Percentiles rank a stretch among this genome's conserved stretches.
These are phyloP conservation scores for Euphydryas editha DNA, from an alignment of 2,888 invertebrate species.

Conservation along the genomic window DNA sequence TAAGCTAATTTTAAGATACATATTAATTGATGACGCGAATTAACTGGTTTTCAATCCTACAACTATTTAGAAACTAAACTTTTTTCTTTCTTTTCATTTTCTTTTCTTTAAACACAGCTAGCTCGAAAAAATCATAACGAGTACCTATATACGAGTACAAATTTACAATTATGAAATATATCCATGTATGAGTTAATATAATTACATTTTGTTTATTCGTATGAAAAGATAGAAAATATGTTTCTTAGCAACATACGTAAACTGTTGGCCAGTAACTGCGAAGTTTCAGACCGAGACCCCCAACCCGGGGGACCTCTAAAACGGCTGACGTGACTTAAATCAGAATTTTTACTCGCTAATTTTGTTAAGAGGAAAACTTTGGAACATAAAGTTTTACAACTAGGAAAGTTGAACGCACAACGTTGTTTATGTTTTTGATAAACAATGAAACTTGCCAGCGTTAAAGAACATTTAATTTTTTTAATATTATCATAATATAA, in stretches of 20 bases:
- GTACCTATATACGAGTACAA: no score
- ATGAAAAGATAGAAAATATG: not conserved
- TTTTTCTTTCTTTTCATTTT: no score
- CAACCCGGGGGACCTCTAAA: constrained; percentile 7
- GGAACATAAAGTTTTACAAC: not conserved
- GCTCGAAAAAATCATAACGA: no score
- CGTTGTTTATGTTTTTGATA: constrained; percentile 4
- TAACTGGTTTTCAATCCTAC: no score
- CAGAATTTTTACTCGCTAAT: constrained; percentile 25
- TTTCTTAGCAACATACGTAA: not conserved
- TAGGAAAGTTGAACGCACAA: not conserved
- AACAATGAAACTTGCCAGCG: not conserved
- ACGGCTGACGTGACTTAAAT: not conserved
- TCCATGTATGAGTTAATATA: no score
- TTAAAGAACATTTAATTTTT: not conserved
- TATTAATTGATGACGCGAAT: no score
- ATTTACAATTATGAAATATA: no score
- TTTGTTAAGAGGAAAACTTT: constrained; percentile 18
- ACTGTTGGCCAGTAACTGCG: not conserved
- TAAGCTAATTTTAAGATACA: no score
- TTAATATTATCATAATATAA: not conserved
- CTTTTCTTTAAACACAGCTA: no score
- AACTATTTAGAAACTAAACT: no score
- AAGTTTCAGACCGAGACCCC: not conserved
- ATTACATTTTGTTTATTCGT: no score